Conservation (phyloP, 2,888 invertebrate genomes). For the Pachydiplax longipennis region DNA sequence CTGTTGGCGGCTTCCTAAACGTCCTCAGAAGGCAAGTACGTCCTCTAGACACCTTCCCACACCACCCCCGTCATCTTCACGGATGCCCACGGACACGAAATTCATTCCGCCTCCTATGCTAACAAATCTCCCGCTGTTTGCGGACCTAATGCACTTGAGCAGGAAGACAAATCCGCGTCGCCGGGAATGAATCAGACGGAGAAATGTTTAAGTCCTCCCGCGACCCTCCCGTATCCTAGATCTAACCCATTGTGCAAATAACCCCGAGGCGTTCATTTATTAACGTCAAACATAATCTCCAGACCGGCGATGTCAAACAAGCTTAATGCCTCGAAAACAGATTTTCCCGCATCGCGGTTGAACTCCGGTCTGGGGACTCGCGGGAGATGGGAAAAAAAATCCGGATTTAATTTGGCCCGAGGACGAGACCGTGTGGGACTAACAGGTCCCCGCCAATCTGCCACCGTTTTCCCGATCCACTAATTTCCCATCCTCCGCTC, state of each 20-base stretch:
- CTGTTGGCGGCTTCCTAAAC: too few relatives aligned
- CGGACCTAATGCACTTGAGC: not conserved
- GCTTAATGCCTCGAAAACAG: conserved; percentile 1
- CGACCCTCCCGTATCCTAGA: not conserved
- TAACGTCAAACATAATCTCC: not conserved
- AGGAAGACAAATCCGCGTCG: not conserved
- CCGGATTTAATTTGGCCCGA: not conserved
- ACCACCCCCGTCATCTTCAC: not conserved
- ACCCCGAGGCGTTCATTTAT: not conserved
- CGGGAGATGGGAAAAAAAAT: not conserved
- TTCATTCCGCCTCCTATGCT: not conserved
- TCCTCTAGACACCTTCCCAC: too few relatives aligned
- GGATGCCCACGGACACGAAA: not conserved
- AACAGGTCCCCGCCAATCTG: not conserved
- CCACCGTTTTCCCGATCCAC: not conserved
- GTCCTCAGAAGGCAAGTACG: too few relatives aligned
- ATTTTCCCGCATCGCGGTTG: not conserved
- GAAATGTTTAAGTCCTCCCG: not conserved
- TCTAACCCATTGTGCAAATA: conserved; percentile 1
- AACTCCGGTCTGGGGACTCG: not conserved
- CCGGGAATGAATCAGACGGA: not conserved
- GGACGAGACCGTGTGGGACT: not conserved
- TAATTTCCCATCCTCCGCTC: not conserved
- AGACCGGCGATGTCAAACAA: not conserved
- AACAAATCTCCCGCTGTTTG: not conserved